phyloP scores from a whole-genome alignment of 2,888 invertebrate species.

The Elegia similella region DNA sequence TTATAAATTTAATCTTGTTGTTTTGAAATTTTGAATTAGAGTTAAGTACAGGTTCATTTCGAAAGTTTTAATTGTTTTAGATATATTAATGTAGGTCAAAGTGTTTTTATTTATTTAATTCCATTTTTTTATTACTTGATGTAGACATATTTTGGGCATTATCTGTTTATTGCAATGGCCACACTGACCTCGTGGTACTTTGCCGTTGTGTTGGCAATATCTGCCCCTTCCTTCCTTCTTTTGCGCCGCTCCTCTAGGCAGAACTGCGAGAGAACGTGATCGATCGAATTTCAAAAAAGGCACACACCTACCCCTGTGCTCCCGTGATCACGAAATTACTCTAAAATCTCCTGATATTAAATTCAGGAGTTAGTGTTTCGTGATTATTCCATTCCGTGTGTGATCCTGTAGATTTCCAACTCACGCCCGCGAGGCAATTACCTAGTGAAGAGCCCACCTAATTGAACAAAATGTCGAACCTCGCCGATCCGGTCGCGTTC shows the following conservation, averaged over 20 bases:
- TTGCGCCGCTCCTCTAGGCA: slow-evolving; percentile 76
- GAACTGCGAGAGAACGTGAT: slow-evolving; percentile 79
- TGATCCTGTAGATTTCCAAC: slow-evolving; percentile 54
- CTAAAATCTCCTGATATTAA: slow-evolving; percentile 70
- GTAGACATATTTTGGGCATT: slow-evolving; percentile 25
- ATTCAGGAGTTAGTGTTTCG: slow-evolving; percentile 78
- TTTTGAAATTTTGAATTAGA: too few species aligned
- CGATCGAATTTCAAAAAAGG: slow-evolving; percentile 81
- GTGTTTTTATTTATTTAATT: too few species aligned
- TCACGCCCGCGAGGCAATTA: slow-evolving; percentile 59
- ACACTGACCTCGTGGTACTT: slow-evolving; percentile 77
- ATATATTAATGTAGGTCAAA: too few species aligned
- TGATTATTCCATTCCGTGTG: slow-evolving; percentile 74
- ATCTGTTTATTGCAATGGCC: slow-evolving; percentile 30
- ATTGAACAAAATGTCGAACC: slow-evolving; percentile 75
- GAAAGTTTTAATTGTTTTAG: too few species aligned
- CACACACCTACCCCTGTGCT: slow-evolving; percentile 80
- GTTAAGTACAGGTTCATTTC: too few species aligned
- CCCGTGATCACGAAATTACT: slow-evolving; percentile 78
- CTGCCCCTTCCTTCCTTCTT: slow-evolving; percentile 79
- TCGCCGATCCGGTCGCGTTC: slow-evolving; percentile 91
- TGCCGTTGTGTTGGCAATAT: slow-evolving; percentile 68
- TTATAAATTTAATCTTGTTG: too few species aligned
- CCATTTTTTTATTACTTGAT: neutral
- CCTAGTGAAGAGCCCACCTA: slow-evolving; percentile 59